A percentile compares a stretch with the other conserved stretches of the same genome.
Evolutionary conservation across 2,113 vertebrate genomes (phyloP).

Genomic region (Gambusia holbrooki): DNA sequence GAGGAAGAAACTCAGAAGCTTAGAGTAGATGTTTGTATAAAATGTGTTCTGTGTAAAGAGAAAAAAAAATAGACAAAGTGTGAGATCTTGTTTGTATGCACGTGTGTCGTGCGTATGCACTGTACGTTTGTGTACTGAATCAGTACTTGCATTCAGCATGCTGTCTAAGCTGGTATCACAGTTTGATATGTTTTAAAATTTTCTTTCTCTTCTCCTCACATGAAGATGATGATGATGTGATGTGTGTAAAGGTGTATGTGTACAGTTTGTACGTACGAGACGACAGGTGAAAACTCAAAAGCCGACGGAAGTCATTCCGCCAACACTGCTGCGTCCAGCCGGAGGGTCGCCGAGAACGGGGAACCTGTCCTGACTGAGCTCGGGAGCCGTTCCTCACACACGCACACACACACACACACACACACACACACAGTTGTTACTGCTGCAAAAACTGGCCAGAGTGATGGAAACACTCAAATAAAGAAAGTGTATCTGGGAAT

Average conservation of each 20-base stretch:
- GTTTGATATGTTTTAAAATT: slow-evolving; percentile 56
- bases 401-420: too few species aligned
- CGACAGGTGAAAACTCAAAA: slow-evolving; percentile 62
- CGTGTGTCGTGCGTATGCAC: slow-evolving; percentile 67
- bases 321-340: slow-evolving; percentile 49
- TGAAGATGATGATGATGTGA: slow-evolving; percentile 55
- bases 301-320: slow-evolving; percentile 39
- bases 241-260: slow-evolving; percentile 68
- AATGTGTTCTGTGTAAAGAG: slow-evolving; percentile 33
- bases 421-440: slow-evolving; percentile 29
- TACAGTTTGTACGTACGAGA: slow-evolving; percentile 72
- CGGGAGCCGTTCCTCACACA: slow-evolving; percentile 58
- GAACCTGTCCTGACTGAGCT: slow-evolving; percentile 22
- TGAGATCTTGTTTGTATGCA: slow-evolving; percentile 61
- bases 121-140: slow-evolving; percentile 78
- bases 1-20: not conserved
- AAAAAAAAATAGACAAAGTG: slow-evolving; percentile 5
- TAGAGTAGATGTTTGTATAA: slow-evolving; percentile 39
- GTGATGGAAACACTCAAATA: slow-evolving; percentile 67
- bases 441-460: slow-evolving; percentile 73
- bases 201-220: slow-evolving; percentile 58
- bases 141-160: slow-evolving; percentile 82
- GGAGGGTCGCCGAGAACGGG: slow-evolving; percentile 14
- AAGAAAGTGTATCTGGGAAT: slow-evolving; percentile 65
- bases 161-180: slow-evolving; percentile 77